phyloP scores from a whole-genome alignment of 2,888 invertebrate genomes.

The Xestia sexstrigata region DNA sequence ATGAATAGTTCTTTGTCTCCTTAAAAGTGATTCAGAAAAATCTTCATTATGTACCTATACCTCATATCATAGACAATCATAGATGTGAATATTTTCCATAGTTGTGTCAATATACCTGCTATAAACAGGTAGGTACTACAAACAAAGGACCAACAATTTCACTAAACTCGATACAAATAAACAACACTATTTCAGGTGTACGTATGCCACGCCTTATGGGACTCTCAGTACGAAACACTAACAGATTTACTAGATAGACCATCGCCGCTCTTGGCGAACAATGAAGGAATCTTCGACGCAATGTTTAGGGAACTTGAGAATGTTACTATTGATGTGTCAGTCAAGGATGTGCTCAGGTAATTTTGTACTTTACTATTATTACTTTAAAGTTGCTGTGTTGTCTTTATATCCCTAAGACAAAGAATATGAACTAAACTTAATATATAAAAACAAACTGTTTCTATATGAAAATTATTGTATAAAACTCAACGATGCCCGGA shows the following conservation, averaged over 20 bases:
- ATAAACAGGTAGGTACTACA: neutral
- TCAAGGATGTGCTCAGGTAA: constrained; percentile 89
- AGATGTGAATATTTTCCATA: too few species aligned
- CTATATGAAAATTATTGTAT: neutral
- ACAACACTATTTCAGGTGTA: constrained; percentile 84
- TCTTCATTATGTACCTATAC: too few species aligned
- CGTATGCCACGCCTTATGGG: constrained; percentile 94
- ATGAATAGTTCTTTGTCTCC: too few species aligned
- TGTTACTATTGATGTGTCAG: constrained; percentile 88
- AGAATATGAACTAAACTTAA: neutral
- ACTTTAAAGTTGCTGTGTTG: neutral
- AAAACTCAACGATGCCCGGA: too few species aligned
- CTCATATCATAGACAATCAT: too few species aligned
- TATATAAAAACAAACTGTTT: neutral
- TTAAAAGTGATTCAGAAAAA: too few species aligned
- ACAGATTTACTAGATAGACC: constrained; percentile 92
- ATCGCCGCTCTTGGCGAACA: constrained; percentile 90
- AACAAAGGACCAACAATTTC: neutral
- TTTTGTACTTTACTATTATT: neutral
- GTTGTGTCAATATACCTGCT: too few species aligned
- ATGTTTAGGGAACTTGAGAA: constrained; percentile 89
- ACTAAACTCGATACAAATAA: neutral
- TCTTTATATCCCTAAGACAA: neutral
- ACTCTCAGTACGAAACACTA: constrained; percentile 91
- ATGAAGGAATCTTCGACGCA: constrained; percentile 89